These are phyloP conservation scores for Saccopteryx bilineata DNA, from an alignment of 2,113 vertebrate genomes.

Conservation along the genomic window DNA sequence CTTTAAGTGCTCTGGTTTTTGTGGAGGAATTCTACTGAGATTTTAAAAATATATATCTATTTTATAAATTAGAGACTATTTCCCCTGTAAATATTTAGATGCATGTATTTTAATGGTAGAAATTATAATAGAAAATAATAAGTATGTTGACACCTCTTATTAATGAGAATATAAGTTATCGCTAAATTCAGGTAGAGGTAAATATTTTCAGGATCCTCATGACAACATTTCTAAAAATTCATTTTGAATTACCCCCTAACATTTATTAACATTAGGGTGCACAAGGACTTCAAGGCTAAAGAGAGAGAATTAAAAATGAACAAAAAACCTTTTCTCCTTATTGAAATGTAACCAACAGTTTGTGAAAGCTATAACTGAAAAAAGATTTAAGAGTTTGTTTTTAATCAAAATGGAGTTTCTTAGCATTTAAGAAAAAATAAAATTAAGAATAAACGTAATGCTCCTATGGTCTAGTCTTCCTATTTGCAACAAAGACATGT, in stretches of 20 bases:
- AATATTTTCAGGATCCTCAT: constrained; percentile 37
- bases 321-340: neutral
- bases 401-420: constrained; percentile 5
- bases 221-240: neutral
- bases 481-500: neutral
- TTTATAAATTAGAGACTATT: neutral
- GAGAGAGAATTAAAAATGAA: neutral
- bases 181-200: neutral
- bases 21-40: neutral
- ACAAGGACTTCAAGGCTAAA: neutral
- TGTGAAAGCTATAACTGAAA: constrained; percentile 33
- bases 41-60: neutral
- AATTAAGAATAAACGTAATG: neutral
- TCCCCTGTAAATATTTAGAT: neutral
- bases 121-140: constrained; percentile 15
- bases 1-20: neutral
- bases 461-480: neutral
- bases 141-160: neutral
- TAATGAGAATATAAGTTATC: neutral
- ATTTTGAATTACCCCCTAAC: neutral
- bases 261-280: neutral
- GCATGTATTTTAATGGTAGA: constrained; percentile 48
- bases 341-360: constrained; percentile 26
- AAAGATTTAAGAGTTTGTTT: constrained; percentile 37
- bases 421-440: neutral